phyloP scores from a whole-genome alignment of 2,888 invertebrate genomes.

The Poecilus cupreus region DNA sequence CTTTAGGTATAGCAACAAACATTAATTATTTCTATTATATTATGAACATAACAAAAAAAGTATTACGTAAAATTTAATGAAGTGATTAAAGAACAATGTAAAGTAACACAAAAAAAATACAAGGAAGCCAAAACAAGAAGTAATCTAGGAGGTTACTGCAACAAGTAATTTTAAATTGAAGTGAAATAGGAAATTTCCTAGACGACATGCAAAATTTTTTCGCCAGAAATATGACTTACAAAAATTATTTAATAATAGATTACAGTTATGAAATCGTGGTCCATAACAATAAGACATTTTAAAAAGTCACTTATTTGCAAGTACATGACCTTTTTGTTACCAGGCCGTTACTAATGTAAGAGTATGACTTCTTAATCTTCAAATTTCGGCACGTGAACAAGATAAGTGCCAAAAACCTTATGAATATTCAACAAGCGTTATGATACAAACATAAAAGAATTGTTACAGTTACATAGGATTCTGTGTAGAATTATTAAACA shows the following conservation, averaged over 20 bases:
- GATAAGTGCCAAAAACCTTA: constrained; percentile 12
- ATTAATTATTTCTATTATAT: too few relatives aligned
- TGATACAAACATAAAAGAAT: background rate
- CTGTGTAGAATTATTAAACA: constrained; percentile 6
- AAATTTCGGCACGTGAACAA: constrained; percentile 27
- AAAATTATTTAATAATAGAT: background rate
- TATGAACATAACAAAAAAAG: too few relatives aligned
- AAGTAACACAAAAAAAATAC: background rate
- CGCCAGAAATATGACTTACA: background rate
- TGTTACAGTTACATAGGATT: constrained; percentile 11
- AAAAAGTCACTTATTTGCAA: background rate
- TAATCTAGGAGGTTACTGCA: background rate
- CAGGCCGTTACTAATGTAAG: constrained; percentile 24
- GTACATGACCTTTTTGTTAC: constrained; percentile 16
- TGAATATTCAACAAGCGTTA: constrained; percentile 16
- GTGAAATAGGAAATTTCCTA: background rate
- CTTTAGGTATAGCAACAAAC: too few relatives aligned
- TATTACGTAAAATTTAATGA: background rate
- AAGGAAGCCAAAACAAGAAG: background rate
- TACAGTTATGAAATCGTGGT: background rate
- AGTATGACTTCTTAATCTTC: constrained; percentile 28
- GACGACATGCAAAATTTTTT: background rate
- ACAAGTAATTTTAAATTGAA: background rate
- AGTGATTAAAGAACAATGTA: background rate
- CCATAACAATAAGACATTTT: constrained; percentile 19